Conservation (phyloP, 2,888 invertebrate genomes). For the Zaprionus obscuricornis region DNA sequence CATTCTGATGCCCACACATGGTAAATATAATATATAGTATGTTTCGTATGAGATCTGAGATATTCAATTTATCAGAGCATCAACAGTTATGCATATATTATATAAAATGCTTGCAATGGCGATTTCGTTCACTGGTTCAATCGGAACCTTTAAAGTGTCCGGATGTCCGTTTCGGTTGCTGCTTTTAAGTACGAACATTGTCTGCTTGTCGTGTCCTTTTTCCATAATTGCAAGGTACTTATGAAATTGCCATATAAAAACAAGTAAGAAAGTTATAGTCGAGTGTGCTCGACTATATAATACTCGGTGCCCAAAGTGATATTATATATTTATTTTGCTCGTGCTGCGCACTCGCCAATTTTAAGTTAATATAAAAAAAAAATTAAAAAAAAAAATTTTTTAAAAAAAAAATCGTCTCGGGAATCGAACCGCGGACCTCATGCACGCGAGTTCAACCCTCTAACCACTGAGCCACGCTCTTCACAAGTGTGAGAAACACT, state of each 20-base stretch:
- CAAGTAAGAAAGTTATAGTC: too few relatives aligned
- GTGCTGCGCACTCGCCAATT: too few relatives aligned
- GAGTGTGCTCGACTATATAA: too few relatives aligned
- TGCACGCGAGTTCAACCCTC: too few relatives aligned
- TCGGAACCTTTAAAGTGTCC: slow-evolving; percentile 38
- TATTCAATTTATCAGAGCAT: slow-evolving; percentile 43
- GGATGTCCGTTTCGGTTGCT: slow-evolving; percentile 37
- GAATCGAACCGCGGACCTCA: too few relatives aligned
- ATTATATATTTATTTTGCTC: too few relatives aligned
- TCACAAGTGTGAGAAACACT: too few relatives aligned
- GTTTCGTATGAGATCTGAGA: slow-evolving; percentile 39
- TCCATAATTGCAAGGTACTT: slow-evolving; percentile 55
- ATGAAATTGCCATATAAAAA: slow-evolving; percentile 34
- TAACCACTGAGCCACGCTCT: too few relatives aligned
- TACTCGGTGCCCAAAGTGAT: too few relatives aligned
- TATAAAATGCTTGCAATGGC: slow-evolving; percentile 6
- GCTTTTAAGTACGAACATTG: slow-evolving; percentile 35
- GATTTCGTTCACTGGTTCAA: slow-evolving; percentile 18
- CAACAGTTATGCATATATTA: slow-evolving; percentile 22
- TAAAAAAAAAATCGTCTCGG: too few relatives aligned
- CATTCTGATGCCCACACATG: neutral
- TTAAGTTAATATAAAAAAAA: too few relatives aligned
- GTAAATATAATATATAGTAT: slow-evolving; percentile 36
- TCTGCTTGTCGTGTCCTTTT: slow-evolving; percentile 14
- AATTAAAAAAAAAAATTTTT: too few relatives aligned